Conservation (phyloP, 2,113 vertebrate species). For the Hippopotamus amphibius region DNA sequence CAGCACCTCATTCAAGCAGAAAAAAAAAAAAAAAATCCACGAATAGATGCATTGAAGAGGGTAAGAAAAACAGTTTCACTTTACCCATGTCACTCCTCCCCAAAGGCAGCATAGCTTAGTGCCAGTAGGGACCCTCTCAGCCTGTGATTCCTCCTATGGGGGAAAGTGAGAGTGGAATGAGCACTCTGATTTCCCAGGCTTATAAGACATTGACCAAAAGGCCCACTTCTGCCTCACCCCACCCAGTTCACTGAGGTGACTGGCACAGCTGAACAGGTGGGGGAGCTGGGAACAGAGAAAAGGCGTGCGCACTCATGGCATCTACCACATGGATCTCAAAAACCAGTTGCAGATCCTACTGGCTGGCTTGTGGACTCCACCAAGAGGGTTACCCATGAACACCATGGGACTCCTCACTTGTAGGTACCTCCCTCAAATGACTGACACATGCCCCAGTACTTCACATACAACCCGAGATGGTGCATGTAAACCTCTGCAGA, state of each 20-base stretch:
- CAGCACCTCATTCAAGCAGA: not conserved
- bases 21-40: not conserved
- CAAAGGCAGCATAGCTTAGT: not conserved
- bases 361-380: not conserved
- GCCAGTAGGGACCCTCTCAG: not conserved
- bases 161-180: not conserved
- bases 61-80: not conserved
- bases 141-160: not conserved
- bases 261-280: not conserved
- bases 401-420: not conserved
- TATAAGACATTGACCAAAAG: not conserved
- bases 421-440: rapidly evolving
- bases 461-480: not conserved
- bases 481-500: not conserved
- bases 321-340: not conserved
- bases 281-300: not conserved
- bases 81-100: not conserved
- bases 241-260: not conserved
- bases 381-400: not conserved
- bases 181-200: not conserved
- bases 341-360: not conserved
- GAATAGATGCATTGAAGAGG: not conserved
- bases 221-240: not conserved
- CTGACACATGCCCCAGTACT: not conserved
- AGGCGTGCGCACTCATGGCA: too few relatives aligned